Base-by-base conservation (phyloP, 2,888 invertebrate genomes). In the Clostera curtula region DNA sequence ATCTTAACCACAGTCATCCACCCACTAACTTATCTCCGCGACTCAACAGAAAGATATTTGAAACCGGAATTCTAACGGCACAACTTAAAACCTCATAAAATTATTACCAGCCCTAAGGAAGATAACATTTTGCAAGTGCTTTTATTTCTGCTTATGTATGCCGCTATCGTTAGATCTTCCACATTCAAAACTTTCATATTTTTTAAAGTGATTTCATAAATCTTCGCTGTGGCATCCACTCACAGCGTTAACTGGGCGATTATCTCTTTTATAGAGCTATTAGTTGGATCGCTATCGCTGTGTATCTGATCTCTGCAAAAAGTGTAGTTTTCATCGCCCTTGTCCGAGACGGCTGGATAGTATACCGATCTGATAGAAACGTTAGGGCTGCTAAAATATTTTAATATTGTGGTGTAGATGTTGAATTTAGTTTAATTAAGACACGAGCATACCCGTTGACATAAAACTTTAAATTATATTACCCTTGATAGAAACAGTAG, bases 181-280 rank as follows among this genome's bases (percentile, higher is more conserved):
- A 27, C 30, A 31, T 43, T 40, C 36, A 34, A 24, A 32, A 41
- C 43, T 49, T 49, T 55, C 40, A 53, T 49, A 49, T 45, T 58
- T 54, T 49, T 48, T 54, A 42, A 43, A 48, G 37, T 29, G 29
- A 49, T 57, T 54, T 58, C 40, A 54, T 53, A 62, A 58, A 56
- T 58, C 42, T 30, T 31, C 19, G 31, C 37, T 38, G 27, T 36
- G 49, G 49, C 46, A 53, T 49, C 53, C 43, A 54, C 66, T 70
- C 65, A 67, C 67, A 67, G 68, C 71, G 64, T 59, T 67, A 69
- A 68, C 67, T 60, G 59, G 67, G 47, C 66, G 73, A 70, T 76
- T 72, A 79, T 75, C 73, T 76, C 63, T 72, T 79, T 77, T 77
- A 76, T 79, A 71, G 72, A 71, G 74, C 74, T 76, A 76, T 79